Percentiles rank a stretch among this genome's conserved stretches.
Conservation (phyloP, 2,797 vertebrate species). For the Rhinoraja longicauda region DNA sequence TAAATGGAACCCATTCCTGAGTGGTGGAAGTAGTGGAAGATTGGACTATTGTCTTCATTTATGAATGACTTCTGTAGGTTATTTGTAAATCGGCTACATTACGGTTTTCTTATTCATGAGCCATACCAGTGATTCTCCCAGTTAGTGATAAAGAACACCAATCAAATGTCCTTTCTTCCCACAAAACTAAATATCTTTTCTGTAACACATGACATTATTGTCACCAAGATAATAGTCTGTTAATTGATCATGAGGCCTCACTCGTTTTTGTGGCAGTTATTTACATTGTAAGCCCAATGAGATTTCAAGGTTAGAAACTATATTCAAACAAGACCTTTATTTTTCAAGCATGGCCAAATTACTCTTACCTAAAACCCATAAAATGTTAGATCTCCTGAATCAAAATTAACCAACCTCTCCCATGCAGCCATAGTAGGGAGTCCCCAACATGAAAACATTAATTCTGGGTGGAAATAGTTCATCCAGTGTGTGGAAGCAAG, state of each 20-base stretch:
- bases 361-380: background rate
- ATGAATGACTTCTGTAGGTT: background rate
- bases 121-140: background rate
- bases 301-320: background rate
- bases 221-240: background rate
- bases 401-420: conserved; percentile 74
- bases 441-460: conserved; percentile 88
- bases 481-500: conserved; percentile 75
- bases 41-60: background rate
- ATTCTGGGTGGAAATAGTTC: conserved; percentile 79
- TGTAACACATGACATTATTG: background rate
- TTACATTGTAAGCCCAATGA: background rate
- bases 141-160: background rate
- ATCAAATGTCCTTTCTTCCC: background rate
- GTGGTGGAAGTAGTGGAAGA: background rate
- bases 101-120: background rate
- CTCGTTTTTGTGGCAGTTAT: background rate
- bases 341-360: background rate
- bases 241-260: background rate
- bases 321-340: background rate
- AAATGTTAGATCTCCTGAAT: background rate
- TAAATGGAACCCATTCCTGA: background rate
- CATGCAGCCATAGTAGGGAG: conserved; percentile 87
- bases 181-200: background rate
- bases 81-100: background rate